Base-by-base conservation (phyloP, 2,797 vertebrate species). In the Acridotheres tristis region DNA sequence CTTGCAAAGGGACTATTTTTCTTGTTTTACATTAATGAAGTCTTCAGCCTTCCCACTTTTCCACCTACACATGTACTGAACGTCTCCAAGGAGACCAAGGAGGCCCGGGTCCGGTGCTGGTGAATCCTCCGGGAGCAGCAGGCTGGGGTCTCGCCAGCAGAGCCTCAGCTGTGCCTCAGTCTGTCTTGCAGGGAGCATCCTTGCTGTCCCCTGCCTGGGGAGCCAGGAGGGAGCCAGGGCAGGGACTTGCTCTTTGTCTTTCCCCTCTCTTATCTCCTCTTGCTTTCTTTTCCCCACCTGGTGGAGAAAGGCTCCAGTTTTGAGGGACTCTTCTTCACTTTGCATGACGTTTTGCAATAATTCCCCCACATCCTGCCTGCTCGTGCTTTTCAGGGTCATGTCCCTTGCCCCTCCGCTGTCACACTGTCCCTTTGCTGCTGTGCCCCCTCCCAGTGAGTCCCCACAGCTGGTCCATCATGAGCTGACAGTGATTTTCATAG, bases 21-120 rank as follows among this genome's bases (percentile, higher is more conserved):
- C 97, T 97, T 98, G 96, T 96, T 97, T 97, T 97, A 98, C 97
- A 97, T 98, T 98, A 98, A 98, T 98, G 97, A 97, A 98, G 96
- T 97, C 98, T 97, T 98, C 97, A 96, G 96, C 97, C 97, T 98
- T 97, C 97, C 98, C 97, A 98, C 98, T 98, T 97, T 97, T 93
- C 96, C 97, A 97, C 98, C 98, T 97, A 98, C 98, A 94, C 97
- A 94, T 98, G 98, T 98, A 97, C 98, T 85, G 96, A 98, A 97
- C 97, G 95, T 98, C 98, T 98, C 98, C 98, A 98, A 97, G 97
- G 98, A 98, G 98, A 98, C 97, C 68, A 96, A 95, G 97, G 95
- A 97, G 94, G 68, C 97, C 94, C 1, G 82, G 95, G 98, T 98
- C 98, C 98, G 62, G 97, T 9, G 54, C 94, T 96, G 96, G 97